Conservation (phyloP, 1,140 invertebrate species). For the Tetramorium parvispinum region DNA sequence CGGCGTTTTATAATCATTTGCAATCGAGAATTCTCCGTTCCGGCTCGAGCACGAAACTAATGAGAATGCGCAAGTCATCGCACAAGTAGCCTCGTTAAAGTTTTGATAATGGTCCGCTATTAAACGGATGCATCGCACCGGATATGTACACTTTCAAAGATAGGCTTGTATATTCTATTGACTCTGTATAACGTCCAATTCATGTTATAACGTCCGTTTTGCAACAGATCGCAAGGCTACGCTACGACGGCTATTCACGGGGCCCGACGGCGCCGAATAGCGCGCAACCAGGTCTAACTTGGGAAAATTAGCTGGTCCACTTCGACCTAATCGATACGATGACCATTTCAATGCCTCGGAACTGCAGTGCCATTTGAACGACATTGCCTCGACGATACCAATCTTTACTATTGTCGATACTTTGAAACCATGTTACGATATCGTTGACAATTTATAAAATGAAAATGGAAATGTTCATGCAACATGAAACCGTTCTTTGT, state of each 20-base stretch:
- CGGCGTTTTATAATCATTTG: not conserved
- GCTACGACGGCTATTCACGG: slow-evolving; percentile 13
- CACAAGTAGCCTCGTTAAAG: slow-evolving; percentile 27
- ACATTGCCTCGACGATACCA: slow-evolving; percentile 3
- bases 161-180: slow-evolving; percentile 8
- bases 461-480: not conserved
- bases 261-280: slow-evolving; percentile 25
- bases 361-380: slow-evolving; percentile 17
- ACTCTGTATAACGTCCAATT: not conserved
- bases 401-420: not conserved
- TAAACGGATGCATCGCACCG: not conserved
- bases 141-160: not conserved
- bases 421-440: slow-evolving; percentile 15
- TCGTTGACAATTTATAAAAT: slow-evolving; percentile 11
- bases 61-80: too few species aligned
- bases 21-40: not conserved
- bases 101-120: slow-evolving; percentile 39
- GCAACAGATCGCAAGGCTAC: not conserved
- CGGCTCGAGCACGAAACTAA: not conserved
- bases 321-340: slow-evolving; percentile 55
- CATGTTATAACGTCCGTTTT: slow-evolving; percentile 15
- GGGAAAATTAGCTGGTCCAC: slow-evolving; percentile 53
- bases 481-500: not conserved
- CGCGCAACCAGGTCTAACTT: slow-evolving; percentile 44
- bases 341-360: slow-evolving; percentile 26